Evolutionary conservation across 2,797 vertebrate species (phyloP).

Genomic region (Gambelia wislizenii): DNA sequence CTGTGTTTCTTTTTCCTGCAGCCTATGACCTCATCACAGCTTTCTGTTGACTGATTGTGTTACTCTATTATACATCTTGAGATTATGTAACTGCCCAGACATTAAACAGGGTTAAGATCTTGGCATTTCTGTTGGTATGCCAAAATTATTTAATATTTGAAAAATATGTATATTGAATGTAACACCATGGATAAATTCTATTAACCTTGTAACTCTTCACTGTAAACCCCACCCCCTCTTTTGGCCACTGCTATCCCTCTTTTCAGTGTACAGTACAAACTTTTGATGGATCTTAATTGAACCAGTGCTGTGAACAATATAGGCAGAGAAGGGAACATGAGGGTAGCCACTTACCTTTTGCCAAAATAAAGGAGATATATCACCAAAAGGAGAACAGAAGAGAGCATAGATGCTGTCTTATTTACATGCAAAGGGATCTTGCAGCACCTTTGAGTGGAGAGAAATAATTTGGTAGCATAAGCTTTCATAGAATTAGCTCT

Average conservation of each 20-base stretch:
- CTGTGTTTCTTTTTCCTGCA: background rate
- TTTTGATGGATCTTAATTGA: no score
- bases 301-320: background rate
- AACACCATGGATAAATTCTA: slow-evolving; percentile 24
- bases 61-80: background rate
- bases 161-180: background rate
- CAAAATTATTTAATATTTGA: background rate
- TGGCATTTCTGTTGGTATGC: background rate
- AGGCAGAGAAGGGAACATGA: background rate
- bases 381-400: no score
- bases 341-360: background rate
- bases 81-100: background rate
- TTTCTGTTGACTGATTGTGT: background rate
- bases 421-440: no score
- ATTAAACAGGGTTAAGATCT: background rate
- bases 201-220: slow-evolving; percentile 32
- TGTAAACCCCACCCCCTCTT: no score
- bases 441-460: no score
- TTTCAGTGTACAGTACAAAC: background rate
- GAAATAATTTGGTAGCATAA: no score
- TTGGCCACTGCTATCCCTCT: background rate
- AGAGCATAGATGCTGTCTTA: no score
- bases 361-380: background rate
- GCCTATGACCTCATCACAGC: slow-evolving; percentile 18
- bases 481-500: no score